A percentile compares a stretch with the other conserved stretches of the same genome.
These are phyloP conservation scores for Cantharis nigra DNA, from an alignment of 2,888 invertebrate genomes.

Conservation along the genomic window DNA sequence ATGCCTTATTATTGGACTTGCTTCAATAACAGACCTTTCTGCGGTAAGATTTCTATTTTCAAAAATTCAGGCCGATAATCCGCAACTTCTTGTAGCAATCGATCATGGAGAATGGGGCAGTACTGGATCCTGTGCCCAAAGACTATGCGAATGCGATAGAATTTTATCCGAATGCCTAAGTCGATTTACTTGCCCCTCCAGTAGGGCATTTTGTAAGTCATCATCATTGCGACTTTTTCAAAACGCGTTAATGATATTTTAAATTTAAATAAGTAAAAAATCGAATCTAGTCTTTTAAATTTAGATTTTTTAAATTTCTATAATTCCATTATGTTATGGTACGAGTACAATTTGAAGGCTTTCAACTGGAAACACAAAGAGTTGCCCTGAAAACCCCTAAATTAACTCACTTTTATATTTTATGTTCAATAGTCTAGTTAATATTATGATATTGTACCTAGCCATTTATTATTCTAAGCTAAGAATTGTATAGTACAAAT, in stretches of 20 bases:
- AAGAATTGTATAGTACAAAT: background rate
- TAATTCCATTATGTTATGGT: background rate
- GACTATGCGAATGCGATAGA: conserved; percentile 84
- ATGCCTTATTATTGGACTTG: conserved; percentile 90
- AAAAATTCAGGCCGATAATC: background rate
- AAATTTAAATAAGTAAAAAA: conserved; percentile 17
- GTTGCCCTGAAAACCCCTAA: background rate
- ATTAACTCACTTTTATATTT: background rate
- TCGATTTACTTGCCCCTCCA: conserved; percentile 73
- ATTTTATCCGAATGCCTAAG: conserved; percentile 79
- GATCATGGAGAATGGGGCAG: conserved; percentile 65
- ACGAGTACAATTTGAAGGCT: background rate
- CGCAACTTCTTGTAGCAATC: conserved; percentile 51
- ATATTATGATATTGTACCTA: background rate
- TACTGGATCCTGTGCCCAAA: conserved; percentile 71
- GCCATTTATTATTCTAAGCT: background rate
- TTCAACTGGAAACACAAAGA: background rate
- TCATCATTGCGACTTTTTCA: conserved; percentile 76
- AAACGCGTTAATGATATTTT: conserved; percentile 68
- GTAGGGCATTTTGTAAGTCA: conserved; percentile 71
- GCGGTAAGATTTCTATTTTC: conserved; percentile 61
- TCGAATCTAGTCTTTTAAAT: background rate
- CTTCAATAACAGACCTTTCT: conserved; percentile 74
- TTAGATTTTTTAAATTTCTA: background rate
- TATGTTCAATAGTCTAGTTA: background rate